Evolutionary conservation across 2,113 vertebrate species (phyloP), one percentile per base, ranked within the genome.

Genomic region (Rousettus leschenaultii): DNA sequence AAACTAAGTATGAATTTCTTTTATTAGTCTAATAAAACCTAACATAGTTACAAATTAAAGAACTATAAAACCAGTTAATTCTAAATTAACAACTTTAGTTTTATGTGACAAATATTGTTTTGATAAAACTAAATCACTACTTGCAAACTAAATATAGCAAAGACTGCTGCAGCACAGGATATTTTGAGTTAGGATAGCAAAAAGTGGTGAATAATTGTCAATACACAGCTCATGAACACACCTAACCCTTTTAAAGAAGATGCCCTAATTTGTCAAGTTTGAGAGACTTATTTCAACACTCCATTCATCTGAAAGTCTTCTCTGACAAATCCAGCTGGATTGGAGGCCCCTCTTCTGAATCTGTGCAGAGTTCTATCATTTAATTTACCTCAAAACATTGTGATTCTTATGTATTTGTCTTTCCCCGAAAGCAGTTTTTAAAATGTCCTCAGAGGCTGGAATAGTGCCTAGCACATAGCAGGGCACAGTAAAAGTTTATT

Each of bases 81-180:
- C 21, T 87, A 95, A 93, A 87, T 94, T 84, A 86, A 55, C 38
- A 94, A 53, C 28, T 85, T 95, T 92, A 85, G 91, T 91, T 86
- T 86, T 92, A 88, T 79, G 68, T 86, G 66, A 91, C 66, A 92
- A 90, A 45, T 68, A 10, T 61, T 88, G 70, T 87, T 75, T 94
- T 51, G 48, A 33, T 85, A 91, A 94, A 94, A 88, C n/a, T 51
- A 71, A 63, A 71, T 85, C 82, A 71, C 51, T 82, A 43, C 26
- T 94, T 80, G 33, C 38, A 94, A 93, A 88, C 45, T 82, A 88
- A 96, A 86, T 88, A 66, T 65, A 87, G 68, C 82, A 79, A 53
- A 78, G 38, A 68, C 53, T 94, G 84, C 57, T 75, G 28, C 33
- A 68, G 57, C n/a, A 53, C 10, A 77, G 30, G 66, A 19, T 88